These are phyloP conservation scores for Oryctes rhinoceros DNA, from an alignment of 1,140 invertebrate species.

Conservation along the genomic window DNA sequence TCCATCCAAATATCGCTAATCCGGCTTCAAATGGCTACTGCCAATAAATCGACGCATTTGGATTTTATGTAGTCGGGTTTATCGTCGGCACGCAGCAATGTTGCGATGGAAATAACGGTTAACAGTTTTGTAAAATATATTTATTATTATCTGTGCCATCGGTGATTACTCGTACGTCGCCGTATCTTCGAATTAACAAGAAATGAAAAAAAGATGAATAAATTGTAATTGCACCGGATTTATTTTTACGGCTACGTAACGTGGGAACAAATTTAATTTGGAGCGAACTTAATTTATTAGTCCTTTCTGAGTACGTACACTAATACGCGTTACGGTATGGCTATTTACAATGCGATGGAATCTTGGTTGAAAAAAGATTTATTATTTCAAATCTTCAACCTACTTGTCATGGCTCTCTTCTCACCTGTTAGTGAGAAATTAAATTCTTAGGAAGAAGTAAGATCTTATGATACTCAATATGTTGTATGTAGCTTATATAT, in stretches of 20 bases:
- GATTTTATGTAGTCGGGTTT: neutral
- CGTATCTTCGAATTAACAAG: neutral
- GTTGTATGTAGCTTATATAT: too few species aligned
- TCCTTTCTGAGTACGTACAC: neutral
- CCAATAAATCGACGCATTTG: neutral
- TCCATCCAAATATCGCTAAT: neutral
- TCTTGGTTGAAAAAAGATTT: too few species aligned
- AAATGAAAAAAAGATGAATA: neutral
- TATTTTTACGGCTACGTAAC: neutral
- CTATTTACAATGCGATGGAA: too few species aligned
- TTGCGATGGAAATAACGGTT: slow-evolving; percentile 14
- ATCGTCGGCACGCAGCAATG: neutral
- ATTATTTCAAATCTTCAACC: too few species aligned
- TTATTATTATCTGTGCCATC: neutral
- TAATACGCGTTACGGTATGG: too few species aligned
- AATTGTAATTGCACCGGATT: neutral
- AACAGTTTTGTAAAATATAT: slow-evolving; percentile 13
- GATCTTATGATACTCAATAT: too few species aligned
- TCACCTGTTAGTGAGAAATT: too few species aligned
- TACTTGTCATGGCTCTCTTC: too few species aligned
- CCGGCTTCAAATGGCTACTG: neutral
- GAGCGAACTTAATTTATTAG: neutral
- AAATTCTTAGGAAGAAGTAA: too few species aligned
- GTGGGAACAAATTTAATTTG: neutral
- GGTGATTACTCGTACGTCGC: neutral